A percentile compares a stretch with the other conserved stretches of the same genome.
phyloP scores from a whole-genome alignment of 2,888 invertebrate genomes.

The Drosophila pseudotalamancana region DNA sequence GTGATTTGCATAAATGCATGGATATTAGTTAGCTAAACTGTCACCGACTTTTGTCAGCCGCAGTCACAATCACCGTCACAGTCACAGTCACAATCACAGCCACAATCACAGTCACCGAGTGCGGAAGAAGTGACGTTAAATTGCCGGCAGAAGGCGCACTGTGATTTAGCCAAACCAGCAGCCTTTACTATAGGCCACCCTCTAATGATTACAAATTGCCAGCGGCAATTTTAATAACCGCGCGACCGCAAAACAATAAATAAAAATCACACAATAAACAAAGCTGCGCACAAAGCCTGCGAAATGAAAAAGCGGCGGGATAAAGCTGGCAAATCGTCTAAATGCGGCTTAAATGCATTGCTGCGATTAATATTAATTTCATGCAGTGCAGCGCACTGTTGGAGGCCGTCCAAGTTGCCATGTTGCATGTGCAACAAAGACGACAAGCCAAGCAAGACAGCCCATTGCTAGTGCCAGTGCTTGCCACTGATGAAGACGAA shows the following conservation, averaged over 20 bases:
- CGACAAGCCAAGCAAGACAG: constrained; percentile 36
- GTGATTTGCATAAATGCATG: constrained; percentile 72
- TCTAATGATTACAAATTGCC: constrained; percentile 78
- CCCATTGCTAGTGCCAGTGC: too few relatives aligned
- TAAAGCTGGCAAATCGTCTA: constrained; percentile 67
- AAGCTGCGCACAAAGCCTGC: constrained; percentile 36
- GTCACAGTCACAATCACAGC: not conserved
- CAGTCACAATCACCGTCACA: not conserved
- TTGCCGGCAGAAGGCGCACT: not conserved
- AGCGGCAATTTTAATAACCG: constrained; percentile 75
- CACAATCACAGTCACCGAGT: not conserved
- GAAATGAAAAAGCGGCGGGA: constrained; percentile 46
- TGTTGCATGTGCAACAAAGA: constrained; percentile 56
- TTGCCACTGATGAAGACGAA: constrained; percentile 52
- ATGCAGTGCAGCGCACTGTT: constrained; percentile 64
- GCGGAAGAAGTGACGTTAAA: constrained; percentile 14
- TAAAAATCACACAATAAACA: constrained; percentile 69
- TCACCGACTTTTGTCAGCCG: constrained; percentile 54
- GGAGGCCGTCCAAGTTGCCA: constrained; percentile 62
- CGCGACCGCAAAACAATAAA: constrained; percentile 71
- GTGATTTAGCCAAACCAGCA: not conserved
- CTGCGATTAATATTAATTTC: constrained; percentile 77
- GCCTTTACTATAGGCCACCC: not conserved
- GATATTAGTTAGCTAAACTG: constrained; percentile 63
- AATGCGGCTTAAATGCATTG: constrained; percentile 78